A percentile compares a stretch with the other conserved stretches of the same genome.
These are phyloP conservation scores for Rhynchonycteris naso DNA, from an alignment of 2,797 vertebrate species.

Conservation along the genomic window DNA sequence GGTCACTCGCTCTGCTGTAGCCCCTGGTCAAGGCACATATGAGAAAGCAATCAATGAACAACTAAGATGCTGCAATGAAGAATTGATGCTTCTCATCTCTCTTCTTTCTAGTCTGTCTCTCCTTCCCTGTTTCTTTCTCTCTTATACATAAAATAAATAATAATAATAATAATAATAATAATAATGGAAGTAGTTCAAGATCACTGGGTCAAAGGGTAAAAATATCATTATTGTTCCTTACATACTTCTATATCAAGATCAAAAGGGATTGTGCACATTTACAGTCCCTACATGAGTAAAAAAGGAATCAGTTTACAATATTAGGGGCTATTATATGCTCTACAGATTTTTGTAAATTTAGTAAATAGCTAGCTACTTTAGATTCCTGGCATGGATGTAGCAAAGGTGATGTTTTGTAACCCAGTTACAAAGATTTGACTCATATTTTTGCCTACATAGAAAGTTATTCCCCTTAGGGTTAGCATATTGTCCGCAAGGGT, in stretches of 20 bases:
- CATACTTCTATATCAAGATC: neutral
- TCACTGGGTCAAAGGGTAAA: neutral
- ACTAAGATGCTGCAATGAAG: too few species aligned
- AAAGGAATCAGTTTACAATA: neutral
- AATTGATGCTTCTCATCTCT: too few species aligned
- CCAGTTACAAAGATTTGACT: neutral
- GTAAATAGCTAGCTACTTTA: slow-evolving; percentile 4
- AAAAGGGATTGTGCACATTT: neutral
- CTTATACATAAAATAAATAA: too few species aligned
- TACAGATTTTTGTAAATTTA: neutral
- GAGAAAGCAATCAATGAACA: too few species aligned
- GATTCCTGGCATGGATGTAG: neutral
- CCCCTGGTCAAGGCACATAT: too few species aligned
- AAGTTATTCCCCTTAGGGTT: neutral
- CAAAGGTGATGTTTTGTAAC: neutral
- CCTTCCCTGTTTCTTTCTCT: too few species aligned
- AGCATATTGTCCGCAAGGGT: neutral
- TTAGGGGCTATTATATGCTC: neutral
- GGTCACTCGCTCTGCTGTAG: too few species aligned
- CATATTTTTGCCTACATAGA: neutral
- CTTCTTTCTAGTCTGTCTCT: too few species aligned
- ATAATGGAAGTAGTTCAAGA: neutral
- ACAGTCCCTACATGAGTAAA: neutral
- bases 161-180: too few species aligned
- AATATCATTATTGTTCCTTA: neutral